phyloP scores from a whole-genome alignment of 2,797 vertebrate genomes.

The Acanthurus lineatus region DNA sequence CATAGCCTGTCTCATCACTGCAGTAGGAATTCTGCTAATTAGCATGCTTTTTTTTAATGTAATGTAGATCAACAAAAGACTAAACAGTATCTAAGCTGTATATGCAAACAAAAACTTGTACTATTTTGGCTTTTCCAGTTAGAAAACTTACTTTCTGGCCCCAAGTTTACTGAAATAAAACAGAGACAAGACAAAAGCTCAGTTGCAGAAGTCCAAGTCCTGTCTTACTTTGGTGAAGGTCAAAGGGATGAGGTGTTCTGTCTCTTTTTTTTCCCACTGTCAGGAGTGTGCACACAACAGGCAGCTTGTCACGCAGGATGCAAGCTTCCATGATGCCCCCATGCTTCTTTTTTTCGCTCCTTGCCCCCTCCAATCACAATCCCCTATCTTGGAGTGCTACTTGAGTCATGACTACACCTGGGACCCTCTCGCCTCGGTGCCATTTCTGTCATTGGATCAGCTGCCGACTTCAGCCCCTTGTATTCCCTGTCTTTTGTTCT shows the following conservation, averaged over 20 bases:
- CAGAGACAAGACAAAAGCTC: conserved; percentile 40
- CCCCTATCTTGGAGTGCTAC: conserved; percentile 64
- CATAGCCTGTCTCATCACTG: background rate
- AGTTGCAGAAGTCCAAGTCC: conserved; percentile 50
- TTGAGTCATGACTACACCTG: conserved; percentile 80
- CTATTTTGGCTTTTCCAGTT: no score
- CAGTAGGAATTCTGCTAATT: conserved; percentile 16
- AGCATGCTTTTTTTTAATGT: background rate
- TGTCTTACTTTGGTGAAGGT: conserved; percentile 65
- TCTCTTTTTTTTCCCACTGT: conserved; percentile 72
- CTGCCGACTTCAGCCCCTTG: conserved; percentile 63
- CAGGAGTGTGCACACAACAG: conserved; percentile 56
- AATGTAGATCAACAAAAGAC: no score
- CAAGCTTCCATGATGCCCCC: conserved; percentile 59
- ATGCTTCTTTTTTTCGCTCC: conserved; percentile 38
- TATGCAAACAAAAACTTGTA: no score
- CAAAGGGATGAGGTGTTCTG: conserved; percentile 56
- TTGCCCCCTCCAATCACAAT: conserved; percentile 59
- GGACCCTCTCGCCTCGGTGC: conserved; percentile 69
- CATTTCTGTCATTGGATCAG: conserved; percentile 78
- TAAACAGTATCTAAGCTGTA: no score
- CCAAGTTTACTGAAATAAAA: conserved; percentile 43
- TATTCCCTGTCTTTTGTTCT: conserved; percentile 68
- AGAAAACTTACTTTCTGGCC: background rate
- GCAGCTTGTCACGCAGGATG: conserved; percentile 69